Evolutionary conservation across 2,888 invertebrate genomes (phyloP), one percentile per base, ranked within the genome.

Genomic region (Desoria tigrina): DNA sequence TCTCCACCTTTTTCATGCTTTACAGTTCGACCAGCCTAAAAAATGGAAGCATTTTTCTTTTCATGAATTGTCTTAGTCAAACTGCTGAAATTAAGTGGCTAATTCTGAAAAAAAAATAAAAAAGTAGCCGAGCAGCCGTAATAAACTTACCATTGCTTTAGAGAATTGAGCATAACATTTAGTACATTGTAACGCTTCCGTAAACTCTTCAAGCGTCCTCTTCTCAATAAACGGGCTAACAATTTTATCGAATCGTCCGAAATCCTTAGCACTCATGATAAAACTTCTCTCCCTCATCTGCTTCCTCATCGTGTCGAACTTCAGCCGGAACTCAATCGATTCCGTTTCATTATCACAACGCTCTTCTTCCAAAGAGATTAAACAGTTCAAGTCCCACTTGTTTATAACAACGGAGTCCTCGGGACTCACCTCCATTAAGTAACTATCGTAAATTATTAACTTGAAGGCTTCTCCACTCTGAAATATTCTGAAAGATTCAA

Each of bases 81-180:
- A 39, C 14, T 39, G 14, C 9, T 39, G 14, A 14, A 39, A 39
- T 11, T n/a, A n/a, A n/a, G n/a, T n/a, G n/a, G n/a, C n/a, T n/a
- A n/a, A n/a, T n/a, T n/a, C n/a, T n/a, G n/a, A 39, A 39, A 39
- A 39, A 39, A 39, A 9, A n/a, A n/a, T n/a, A n/a, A n/a, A n/a
- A n/a, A n/a, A n/a, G n/a, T n/a, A n/a, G n/a, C n/a, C n/a, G n/a
- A n/a, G n/a, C n/a, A n/a, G n/a, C n/a, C n/a, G n/a, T n/a, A n/a
- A n/a, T n/a, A n/a, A n/a, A n/a, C n/a, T n/a, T n/a, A n/a, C n/a
- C 66, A 66, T 64, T 2, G 66, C 66, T 55, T 51, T 60, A 1
- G 74, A 74, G 66, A 76, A 76, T 58, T 74, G 72, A n/a, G 72
- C 72, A 24, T 71, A 66, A 50, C 76, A 76, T 49, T 74, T 68